Evolutionary conservation across 1,140 invertebrate genomes (phyloP), one percentile per base, ranked within the genome.

Genomic region (Drosophila micromelanica): DNA sequence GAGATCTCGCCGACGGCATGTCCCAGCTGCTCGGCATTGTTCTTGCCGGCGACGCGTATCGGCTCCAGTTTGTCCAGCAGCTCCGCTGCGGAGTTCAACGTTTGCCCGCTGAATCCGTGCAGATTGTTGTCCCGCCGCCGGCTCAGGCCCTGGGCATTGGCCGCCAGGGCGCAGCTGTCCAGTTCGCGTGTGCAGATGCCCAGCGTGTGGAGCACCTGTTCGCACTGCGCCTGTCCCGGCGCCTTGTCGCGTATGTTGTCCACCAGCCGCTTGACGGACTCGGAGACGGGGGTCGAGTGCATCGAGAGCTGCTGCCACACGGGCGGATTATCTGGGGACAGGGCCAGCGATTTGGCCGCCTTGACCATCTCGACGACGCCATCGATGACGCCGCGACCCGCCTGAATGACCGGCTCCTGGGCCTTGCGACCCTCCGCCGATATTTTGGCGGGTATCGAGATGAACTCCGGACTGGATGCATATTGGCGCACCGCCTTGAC

Each of bases 201-300:
- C 5, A 99, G 92, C 15, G 95, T 95, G 15, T 97, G 95, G 55
- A 98, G 95, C 0, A 97, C 97, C 1, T 94, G 93, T 42, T 98
- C 96, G 92, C 98, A 99, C 92, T 99, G 98, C 5, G 96, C 96
- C 90, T 99, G 98, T 0, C 98, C 98, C 0, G 98, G 98, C 0
- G 98, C 98, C 90, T 97, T 98, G 80, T 99, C 98, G 40, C 98
- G 94, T 67, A 99, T 98, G 40, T 97, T 96, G 27, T 97, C 95
- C 0, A 98, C 97, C 2, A 99, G 93, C 11, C 95, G 95, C 92
- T 99, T 99, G 75, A 99, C 99, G 0, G 98, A 97, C 90, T 99
- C 98, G 12, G 98, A 99, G 0, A 99, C 98, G 77, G 95, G 96
- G 92, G 98, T 98, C 80, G 97, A 98, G 92, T 99, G 97, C 79